Percentiles rank a stretch among this genome's conserved stretches.
Conservation (phyloP, 2,888 invertebrate species). For the Erebia aethiops region DNA sequence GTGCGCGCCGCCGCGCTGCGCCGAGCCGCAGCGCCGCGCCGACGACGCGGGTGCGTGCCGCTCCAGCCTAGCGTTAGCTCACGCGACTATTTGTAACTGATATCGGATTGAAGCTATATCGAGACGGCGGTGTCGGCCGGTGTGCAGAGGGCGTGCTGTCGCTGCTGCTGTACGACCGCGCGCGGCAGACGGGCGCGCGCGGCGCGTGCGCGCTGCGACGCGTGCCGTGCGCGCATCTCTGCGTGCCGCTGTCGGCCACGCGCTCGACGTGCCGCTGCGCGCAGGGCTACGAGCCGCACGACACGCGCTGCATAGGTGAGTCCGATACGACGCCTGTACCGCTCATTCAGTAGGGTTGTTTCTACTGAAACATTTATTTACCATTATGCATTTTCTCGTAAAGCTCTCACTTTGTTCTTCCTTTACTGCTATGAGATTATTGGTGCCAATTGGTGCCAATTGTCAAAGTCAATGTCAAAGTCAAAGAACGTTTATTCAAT, state of each 20-base stretch:
- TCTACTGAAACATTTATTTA: too few relatives aligned
- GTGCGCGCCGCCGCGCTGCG: constrained; percentile 83
- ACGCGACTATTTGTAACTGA: too few relatives aligned
- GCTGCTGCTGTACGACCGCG: constrained; percentile 87
- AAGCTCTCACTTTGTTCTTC: too few relatives aligned
- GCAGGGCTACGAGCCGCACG: constrained; percentile 78
- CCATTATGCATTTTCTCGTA: too few relatives aligned
- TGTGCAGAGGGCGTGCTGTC: constrained; percentile 83
- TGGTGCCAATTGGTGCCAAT: too few relatives aligned
- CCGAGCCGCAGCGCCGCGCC: constrained; percentile 64
- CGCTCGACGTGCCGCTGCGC: constrained; percentile 92
- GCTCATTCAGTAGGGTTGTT: too few relatives aligned
- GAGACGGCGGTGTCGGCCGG: not conserved
- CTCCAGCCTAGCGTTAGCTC: too few relatives aligned
- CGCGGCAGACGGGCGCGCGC: constrained; percentile 70
- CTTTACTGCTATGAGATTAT: too few relatives aligned
- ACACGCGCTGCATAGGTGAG: constrained; percentile 50
- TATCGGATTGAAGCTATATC: too few relatives aligned
- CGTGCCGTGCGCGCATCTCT: constrained; percentile 80
- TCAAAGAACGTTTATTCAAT: too few relatives aligned
- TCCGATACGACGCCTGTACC: not conserved
- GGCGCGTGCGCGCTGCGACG: constrained; percentile 78
- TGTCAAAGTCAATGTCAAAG: too few relatives aligned
- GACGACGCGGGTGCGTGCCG: constrained; percentile 80
- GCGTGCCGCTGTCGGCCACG: constrained; percentile 72